phyloP scores from a whole-genome alignment of 2,797 vertebrate species.

The Poecilia picta region DNA sequence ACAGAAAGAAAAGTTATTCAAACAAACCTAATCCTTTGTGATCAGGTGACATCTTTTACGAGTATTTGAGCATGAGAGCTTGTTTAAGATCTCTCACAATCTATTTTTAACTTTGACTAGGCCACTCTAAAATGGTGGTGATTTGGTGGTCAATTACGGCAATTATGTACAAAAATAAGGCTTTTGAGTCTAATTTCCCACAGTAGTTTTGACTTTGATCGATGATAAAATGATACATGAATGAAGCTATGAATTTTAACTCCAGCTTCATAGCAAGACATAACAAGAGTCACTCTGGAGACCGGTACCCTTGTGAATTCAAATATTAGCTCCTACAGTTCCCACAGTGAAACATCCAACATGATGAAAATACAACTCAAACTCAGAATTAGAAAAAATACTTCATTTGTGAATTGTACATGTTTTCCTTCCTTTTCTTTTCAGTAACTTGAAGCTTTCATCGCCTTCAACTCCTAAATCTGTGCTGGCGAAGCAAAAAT shows the following conservation, averaged over 20 bases:
- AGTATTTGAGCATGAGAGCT: neutral
- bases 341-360: neutral
- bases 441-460: neutral
- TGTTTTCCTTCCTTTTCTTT: neutral
- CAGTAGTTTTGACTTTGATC: neutral
- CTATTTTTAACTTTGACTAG: neutral
- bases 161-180: neutral
- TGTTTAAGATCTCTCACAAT: neutral
- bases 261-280: neutral
- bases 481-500: neutral
- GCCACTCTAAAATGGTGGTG: neutral
- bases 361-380: neutral
- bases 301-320: neutral
- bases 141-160: neutral
- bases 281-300: neutral
- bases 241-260: neutral
- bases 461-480: neutral
- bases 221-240: neutral
- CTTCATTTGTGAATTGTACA: neutral
- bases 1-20: neutral
- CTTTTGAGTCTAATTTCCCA: neutral
- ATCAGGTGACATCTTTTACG: neutral
- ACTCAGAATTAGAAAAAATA: neutral
- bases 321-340: neutral
- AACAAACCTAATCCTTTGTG: neutral